A percentile compares a stretch with the other conserved stretches of the same genome.
Conservation (phyloP, 2,113 vertebrate genomes). For the Butorides virescens region DNA sequence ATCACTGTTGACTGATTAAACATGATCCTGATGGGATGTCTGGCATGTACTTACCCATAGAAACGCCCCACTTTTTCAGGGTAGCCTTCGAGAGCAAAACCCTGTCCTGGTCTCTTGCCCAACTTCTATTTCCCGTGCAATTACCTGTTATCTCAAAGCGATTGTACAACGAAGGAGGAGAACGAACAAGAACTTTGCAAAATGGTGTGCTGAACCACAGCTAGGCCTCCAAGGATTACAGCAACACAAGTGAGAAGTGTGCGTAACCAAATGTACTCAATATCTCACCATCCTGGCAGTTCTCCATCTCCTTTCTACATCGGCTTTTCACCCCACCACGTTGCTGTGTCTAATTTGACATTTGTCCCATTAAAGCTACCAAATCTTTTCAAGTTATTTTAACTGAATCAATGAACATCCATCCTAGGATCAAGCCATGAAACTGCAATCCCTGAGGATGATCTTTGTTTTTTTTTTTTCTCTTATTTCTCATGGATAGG, state of each 20-base stretch:
- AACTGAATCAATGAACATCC: neutral
- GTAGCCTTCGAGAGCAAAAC: neutral
- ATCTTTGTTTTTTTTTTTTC: neutral
- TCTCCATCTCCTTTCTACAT: neutral
- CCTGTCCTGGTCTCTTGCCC: neutral
- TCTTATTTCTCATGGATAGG: neutral
- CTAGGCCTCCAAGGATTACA: neutral
- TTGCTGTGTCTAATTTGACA: neutral
- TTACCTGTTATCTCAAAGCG: conserved; percentile 32
- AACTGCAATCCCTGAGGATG: neutral
- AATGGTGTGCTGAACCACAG: neutral
- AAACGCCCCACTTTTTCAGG: neutral
- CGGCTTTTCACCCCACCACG: neutral
- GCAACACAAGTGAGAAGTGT: neutral
- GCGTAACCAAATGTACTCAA: fast-evolving
- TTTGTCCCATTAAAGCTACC: neutral
- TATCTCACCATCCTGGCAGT: neutral
- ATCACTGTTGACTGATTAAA: conserved; percentile 42
- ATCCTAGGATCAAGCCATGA: neutral
- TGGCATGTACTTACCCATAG: conserved; percentile 16
- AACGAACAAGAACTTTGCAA: neutral
- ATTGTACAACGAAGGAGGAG: neutral
- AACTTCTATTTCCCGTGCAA: conserved; percentile 3
- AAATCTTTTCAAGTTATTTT: neutral
- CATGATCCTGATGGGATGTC: neutral